phyloP scores from a whole-genome alignment of 2,888 invertebrate genomes.

The Hirtodrosophila trivittata region DNA sequence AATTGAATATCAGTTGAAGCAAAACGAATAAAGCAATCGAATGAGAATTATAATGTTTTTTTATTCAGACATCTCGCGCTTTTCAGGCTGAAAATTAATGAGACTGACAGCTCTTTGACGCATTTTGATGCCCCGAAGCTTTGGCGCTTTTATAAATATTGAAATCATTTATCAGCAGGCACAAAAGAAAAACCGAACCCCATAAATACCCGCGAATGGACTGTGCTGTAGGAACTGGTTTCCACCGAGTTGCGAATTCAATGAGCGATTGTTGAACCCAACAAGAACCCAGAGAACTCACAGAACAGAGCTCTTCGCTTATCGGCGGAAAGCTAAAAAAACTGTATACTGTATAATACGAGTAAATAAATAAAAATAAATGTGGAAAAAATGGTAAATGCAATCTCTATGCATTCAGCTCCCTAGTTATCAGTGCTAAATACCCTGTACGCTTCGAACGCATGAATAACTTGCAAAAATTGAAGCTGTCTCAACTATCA shows the following conservation, averaged over 20 bases:
- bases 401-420: slow-evolving; percentile 59
- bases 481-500: too few species aligned
- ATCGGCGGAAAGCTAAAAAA: slow-evolving; percentile 33
- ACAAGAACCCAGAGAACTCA: slow-evolving; percentile 16
- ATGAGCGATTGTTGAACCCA: slow-evolving; percentile 55
- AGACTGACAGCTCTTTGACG: slow-evolving; percentile 78
- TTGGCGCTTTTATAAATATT: slow-evolving; percentile 58
- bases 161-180: slow-evolving; percentile 72
- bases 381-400: slow-evolving; percentile 48
- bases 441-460: neutral
- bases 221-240: too few species aligned
- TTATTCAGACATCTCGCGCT: slow-evolving; percentile 27
- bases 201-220: too few species aligned
- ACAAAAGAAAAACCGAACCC: slow-evolving; percentile 60
- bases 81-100: slow-evolving; percentile 68
- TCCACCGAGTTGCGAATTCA: slow-evolving; percentile 51
- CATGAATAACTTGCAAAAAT: too few species aligned
- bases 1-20: slow-evolving; percentile 72
- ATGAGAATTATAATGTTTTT: slow-evolving; percentile 64
- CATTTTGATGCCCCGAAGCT: slow-evolving; percentile 76
- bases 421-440: slow-evolving; percentile 15
- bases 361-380: slow-evolving; percentile 24
- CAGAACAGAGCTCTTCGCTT: slow-evolving; percentile 41
- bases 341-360: slow-evolving; percentile 7
- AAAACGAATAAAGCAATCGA: slow-evolving; percentile 61